Conservation (phyloP, 2,113 vertebrate genomes). For the Sus scrofa region T2T-Sscrofa CM000826.6:145568001-145568500, state of each 20-base stretch:
- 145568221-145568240: neutral
- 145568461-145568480: neutral
- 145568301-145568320: neutral
- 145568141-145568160: neutral
- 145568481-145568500: neutral
- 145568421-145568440: neutral
- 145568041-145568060: too few relatives aligned
- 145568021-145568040: too few relatives aligned
- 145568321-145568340: neutral
- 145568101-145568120: too few relatives aligned
- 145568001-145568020: too few relatives aligned
- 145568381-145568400: neutral
- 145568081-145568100: too few relatives aligned
- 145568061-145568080: too few relatives aligned
- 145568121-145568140: neutral
- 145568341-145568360: neutral
- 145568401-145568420: neutral
- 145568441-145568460: neutral
- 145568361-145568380: neutral
- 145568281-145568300: neutral
- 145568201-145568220: neutral
- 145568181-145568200: neutral
- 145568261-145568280: neutral
- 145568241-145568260: slow-evolving; percentile 27
- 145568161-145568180: neutral